Evolutionary conservation across 2,888 invertebrate genomes (phyloP).

Genomic region (Rhagonycha lutea): DNA sequence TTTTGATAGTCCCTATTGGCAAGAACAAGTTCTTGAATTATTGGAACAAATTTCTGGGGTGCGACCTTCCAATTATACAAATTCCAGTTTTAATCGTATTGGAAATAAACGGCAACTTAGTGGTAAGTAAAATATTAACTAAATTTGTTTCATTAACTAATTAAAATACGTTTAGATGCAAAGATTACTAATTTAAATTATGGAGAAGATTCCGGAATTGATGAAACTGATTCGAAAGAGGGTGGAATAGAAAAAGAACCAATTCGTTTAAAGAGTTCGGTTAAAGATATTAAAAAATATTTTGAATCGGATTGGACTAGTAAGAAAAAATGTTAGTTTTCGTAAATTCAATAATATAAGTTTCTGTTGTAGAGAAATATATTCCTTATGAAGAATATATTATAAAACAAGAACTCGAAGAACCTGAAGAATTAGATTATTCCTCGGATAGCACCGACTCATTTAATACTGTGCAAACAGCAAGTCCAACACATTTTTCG

Average conservation of each 20-base stretch:
- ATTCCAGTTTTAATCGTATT: background rate
- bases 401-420: background rate
- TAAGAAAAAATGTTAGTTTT: background rate
- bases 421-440: background rate
- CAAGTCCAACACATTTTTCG: background rate
- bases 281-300: conserved; percentile 1
- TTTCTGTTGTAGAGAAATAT: background rate
- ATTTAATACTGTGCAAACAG: background rate
- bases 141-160: background rate
- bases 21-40: background rate
- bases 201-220: background rate
- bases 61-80: background rate
- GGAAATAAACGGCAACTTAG: background rate
- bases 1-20: background rate
- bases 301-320: conserved; percentile 1
- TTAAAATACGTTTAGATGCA: background rate
- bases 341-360: background rate
- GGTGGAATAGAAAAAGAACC: background rate
- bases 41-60: background rate
- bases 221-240: background rate
- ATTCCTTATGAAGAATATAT: background rate
- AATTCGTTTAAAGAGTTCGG: background rate
- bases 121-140: background rate
- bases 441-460: background rate
- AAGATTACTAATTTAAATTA: background rate